phyloP scores from a whole-genome alignment of 1,140 invertebrate species.

The Bradysia coprophila region DNA sequence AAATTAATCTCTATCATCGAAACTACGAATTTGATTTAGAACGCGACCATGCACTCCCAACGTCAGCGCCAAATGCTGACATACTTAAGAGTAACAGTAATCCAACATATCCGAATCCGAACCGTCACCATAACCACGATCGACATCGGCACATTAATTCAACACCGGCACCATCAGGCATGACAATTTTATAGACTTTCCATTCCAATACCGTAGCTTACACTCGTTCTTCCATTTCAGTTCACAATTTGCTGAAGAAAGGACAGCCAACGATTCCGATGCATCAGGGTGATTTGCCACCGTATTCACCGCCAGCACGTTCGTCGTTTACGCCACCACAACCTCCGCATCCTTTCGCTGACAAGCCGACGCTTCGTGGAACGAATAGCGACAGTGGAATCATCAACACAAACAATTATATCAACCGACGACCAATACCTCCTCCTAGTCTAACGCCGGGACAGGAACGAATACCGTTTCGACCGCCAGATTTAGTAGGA shows the following conservation, averaged over 20 bases:
- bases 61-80: slow-evolving; percentile 47
- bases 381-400: slow-evolving; percentile 28
- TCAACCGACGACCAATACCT: slow-evolving; percentile 46
- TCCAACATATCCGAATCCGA: slow-evolving; percentile 44
- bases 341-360: slow-evolving; percentile 60
- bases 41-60: slow-evolving; percentile 43
- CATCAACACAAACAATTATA: slow-evolving; percentile 28
- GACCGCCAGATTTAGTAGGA: slow-evolving; percentile 28
- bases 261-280: slow-evolving; percentile 27
- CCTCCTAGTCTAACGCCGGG: slow-evolving; percentile 54
- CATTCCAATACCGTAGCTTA: neutral
- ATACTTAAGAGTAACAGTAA: slow-evolving; percentile 51
- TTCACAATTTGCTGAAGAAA: slow-evolving; percentile 25
- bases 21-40: slow-evolving; percentile 42
- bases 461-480: slow-evolving; percentile 59
- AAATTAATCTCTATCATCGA: slow-evolving; percentile 12
- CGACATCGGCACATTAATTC: slow-evolving; percentile 18
- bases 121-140: slow-evolving; percentile 20
- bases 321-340: slow-evolving; percentile 59
- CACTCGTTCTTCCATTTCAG: slow-evolving; percentile 4
- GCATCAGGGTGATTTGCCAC: slow-evolving; percentile 41
- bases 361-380: slow-evolving; percentile 62
- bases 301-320: slow-evolving; percentile 59
- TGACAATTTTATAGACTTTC: slow-evolving; percentile 8
- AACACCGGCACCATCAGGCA: slow-evolving; percentile 24